These are phyloP conservation scores for Trichacis sp. DNA, from an alignment of 2,888 invertebrate species.

Conservation along the genomic window DNA sequence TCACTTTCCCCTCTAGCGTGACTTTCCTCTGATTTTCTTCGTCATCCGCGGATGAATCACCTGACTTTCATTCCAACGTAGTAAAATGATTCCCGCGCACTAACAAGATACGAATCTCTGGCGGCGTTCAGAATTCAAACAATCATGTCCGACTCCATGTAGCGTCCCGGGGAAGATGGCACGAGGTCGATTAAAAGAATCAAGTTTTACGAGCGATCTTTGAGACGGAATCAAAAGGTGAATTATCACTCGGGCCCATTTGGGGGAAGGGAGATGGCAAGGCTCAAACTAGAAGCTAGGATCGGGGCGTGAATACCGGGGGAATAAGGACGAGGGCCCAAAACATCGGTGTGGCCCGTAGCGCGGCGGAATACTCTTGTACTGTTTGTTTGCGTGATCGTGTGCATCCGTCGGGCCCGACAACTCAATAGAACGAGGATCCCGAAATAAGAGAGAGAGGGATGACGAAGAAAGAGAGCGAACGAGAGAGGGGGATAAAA, in stretches of 20 bases:
- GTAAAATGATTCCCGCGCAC: not conserved
- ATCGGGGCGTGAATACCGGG: conserved; percentile 11
- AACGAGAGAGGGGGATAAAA: conserved; percentile 13
- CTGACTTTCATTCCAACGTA: not conserved
- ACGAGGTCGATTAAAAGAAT: not conserved
- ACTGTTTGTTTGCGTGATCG: conserved; percentile 62
- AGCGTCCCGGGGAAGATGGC: not conserved
- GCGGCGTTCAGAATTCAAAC: not conserved
- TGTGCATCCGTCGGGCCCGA: conserved; percentile 63
- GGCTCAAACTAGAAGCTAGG: conserved; percentile 5
- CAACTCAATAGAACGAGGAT: conserved; percentile 60
- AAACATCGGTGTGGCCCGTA: conserved; percentile 36
- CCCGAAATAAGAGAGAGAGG: conserved; percentile 27
- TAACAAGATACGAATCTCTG: not conserved
- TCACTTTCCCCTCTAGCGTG: conserved; percentile 2
- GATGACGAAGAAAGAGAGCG: conserved; percentile 10
- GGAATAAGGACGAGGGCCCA: conserved; percentile 18
- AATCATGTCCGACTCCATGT: not conserved
- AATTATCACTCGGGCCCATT: conserved; percentile 48
- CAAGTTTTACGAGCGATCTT: conserved; percentile 27
- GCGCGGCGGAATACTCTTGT: conserved; percentile 13
- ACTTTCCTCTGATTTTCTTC: not conserved
- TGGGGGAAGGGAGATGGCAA: conserved; percentile 35
- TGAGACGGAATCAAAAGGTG: conserved; percentile 45
- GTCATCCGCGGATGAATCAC: not conserved